A percentile compares a stretch with the other conserved stretches of the same genome.
phyloP scores from a whole-genome alignment of 30 jellyfish, hydroid and myxozoan species.

The Aurelia aurita region DNA sequence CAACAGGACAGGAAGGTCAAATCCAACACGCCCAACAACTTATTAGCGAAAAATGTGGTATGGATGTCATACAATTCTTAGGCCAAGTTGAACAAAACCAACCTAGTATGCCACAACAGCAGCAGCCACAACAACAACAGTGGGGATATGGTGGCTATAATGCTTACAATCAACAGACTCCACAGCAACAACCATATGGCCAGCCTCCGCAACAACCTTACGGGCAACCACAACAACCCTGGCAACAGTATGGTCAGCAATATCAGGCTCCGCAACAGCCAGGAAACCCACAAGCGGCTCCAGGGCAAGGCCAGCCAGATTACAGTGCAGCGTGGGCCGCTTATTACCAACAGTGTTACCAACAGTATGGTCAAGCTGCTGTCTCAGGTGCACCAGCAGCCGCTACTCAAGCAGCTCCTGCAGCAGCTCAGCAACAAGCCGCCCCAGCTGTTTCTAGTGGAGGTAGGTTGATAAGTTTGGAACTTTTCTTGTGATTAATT shows the following conservation, averaged over 20 bases:
- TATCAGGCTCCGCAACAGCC: constrained; percentile 75
- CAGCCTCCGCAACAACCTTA: constrained; percentile 83
- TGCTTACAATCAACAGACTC: constrained; percentile 83
- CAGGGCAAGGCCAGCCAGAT: constrained; percentile 72
- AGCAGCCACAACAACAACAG: constrained; percentile 66
- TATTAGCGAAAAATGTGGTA: constrained; percentile 92
- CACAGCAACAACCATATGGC: constrained; percentile 76
- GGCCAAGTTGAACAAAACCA: constrained; percentile 34
- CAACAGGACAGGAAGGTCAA: constrained; percentile 87
- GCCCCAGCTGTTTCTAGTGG: constrained; percentile 70
- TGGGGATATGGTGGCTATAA: constrained; percentile 78
- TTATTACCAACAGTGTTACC: constrained; percentile 81
- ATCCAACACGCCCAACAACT: constrained; percentile 88
- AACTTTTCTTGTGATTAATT: too few species aligned
- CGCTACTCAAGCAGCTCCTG: constrained; percentile 72
- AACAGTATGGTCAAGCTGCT: constrained; percentile 72
- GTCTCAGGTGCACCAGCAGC: constrained; percentile 65
- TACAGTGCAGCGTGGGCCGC: constrained; percentile 92
- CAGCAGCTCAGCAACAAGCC: constrained; percentile 55
- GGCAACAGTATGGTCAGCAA: constrained; percentile 76
- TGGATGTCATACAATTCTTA: constrained; percentile 50
- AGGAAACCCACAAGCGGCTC: constrained; percentile 53
- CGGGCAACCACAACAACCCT: constrained; percentile 69
- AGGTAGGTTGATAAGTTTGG: too few species aligned
- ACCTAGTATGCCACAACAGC: constrained; percentile 60